These are phyloP conservation scores for Sylvia atricapilla DNA, from an alignment of 2,113 vertebrate species.

Conservation along the genomic window DNA sequence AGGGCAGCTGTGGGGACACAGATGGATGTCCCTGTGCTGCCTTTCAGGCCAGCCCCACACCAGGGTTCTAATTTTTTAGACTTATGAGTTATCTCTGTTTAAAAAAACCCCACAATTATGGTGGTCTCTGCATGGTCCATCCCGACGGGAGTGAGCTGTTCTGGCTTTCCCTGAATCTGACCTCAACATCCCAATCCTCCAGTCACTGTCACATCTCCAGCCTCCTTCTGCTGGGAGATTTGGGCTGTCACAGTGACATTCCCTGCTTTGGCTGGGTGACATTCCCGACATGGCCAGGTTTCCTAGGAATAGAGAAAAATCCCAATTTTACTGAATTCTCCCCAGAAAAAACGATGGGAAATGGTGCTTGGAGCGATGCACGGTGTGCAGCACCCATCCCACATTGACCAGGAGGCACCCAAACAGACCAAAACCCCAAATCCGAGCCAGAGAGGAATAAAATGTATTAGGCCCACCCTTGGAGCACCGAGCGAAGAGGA, in stretches of 20 bases:
- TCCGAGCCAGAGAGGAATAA: background rate
- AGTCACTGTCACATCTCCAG: background rate
- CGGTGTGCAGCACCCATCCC: background rate
- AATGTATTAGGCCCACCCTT: background rate
- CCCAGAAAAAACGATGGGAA: background rate
- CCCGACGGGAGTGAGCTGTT: rapidly evolving
- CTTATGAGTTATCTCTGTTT: background rate
- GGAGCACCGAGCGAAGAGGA: slow-evolving; percentile 13
- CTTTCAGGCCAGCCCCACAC: background rate
- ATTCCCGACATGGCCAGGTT: rapidly evolving
- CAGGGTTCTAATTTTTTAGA: background rate
- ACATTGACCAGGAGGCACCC: background rate
- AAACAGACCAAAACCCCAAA: background rate
- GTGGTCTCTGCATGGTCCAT: background rate
- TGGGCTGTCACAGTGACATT: background rate
- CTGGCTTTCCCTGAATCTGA: background rate
- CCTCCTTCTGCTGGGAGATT: background rate
- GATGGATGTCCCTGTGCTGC: background rate
- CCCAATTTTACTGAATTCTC: background rate
- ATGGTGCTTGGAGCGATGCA: rapidly evolving
- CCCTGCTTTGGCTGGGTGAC: background rate
- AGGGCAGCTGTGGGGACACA: background rate
- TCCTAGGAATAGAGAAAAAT: background rate
- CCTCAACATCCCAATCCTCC: background rate
- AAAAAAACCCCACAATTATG: rapidly evolving